phyloP scores from a whole-genome alignment of 1,140 invertebrate genomes.

The Sycophaga agraensis region DNA sequence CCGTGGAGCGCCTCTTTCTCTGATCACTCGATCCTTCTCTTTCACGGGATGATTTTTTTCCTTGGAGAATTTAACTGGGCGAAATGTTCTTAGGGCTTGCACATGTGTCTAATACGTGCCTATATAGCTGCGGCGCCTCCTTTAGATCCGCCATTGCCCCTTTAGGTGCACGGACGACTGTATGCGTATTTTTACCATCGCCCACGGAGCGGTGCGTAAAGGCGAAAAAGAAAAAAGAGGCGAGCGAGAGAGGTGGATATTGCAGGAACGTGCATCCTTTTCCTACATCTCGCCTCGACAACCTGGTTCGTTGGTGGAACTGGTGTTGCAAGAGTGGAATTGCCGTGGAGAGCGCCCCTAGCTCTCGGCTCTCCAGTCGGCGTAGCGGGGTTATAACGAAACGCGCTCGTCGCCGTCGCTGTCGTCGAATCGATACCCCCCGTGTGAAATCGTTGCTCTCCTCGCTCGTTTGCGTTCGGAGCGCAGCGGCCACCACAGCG shows the following conservation, averaged over 20 bases:
- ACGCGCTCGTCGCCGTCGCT: background rate
- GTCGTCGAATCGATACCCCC: constrained; percentile 4
- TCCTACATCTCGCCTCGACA: no score
- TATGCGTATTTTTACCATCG: background rate
- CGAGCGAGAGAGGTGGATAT: no score
- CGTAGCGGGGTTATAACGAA: background rate
- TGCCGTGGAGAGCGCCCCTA: no score
- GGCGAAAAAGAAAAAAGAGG: background rate
- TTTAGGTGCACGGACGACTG: background rate
- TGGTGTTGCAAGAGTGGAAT: no score
- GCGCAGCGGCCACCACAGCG: no score
- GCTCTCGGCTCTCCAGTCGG: no score
- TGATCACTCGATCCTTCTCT: background rate
- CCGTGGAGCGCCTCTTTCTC: background rate
- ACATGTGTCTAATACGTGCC: constrained; percentile 4
- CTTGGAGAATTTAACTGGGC: background rate
- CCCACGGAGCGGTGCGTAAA: background rate
- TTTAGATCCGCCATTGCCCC: constrained; percentile 15
- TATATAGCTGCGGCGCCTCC: background rate
- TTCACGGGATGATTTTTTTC: background rate
- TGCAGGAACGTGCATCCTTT: no score
- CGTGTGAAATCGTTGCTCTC: background rate
- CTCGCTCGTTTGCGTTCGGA: no score
- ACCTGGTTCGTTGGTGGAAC: no score
- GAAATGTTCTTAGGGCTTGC: background rate